Evolutionary conservation across 2,888 invertebrate species (phyloP).

Genomic region (Ellobium chinense): DNA sequence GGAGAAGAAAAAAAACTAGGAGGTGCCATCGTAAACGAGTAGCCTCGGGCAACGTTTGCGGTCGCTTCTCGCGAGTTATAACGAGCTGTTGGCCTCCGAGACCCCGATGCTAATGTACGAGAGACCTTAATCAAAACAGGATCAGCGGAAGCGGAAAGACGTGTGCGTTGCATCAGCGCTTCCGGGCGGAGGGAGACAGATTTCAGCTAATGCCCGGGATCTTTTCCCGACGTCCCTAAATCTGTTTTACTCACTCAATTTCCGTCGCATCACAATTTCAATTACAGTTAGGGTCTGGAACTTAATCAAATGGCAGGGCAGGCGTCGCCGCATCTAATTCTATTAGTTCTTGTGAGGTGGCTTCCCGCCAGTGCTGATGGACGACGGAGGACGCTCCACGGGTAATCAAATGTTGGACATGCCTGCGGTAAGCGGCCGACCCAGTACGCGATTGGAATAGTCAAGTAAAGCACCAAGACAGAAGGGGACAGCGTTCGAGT

Average conservation of each 20-base stretch:
- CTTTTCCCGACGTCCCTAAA: conserved; percentile 48
- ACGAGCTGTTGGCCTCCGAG: conserved; percentile 32
- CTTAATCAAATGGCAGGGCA: conserved; percentile 53
- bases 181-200: conserved; percentile 40
- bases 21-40: conserved; percentile 21
- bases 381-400: neutral
- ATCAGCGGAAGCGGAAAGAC: conserved; percentile 41
- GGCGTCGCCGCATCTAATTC: conserved; percentile 49
- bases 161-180: conserved; percentile 29
- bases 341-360: conserved; percentile 44
- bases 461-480: conserved; percentile 22
- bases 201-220: conserved; percentile 36
- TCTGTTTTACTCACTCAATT: conserved; percentile 57
- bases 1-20: too few relatives aligned
- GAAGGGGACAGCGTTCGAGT: neutral
- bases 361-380: conserved; percentile 29
- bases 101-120: conserved; percentile 40
- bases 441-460: conserved; percentile 24
- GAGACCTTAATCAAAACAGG: conserved; percentile 53
- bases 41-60: conserved; percentile 15
- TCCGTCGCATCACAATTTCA: conserved; percentile 53
- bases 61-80: conserved; percentile 14
- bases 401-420: conserved; percentile 38
- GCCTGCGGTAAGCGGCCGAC: conserved; percentile 37
- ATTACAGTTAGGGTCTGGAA: conserved; percentile 53